Percentiles rank a stretch among this genome's conserved stretches.
Evolutionary conservation across 2,888 invertebrate genomes (phyloP).

Genomic region (Thecophora atra): DNA sequence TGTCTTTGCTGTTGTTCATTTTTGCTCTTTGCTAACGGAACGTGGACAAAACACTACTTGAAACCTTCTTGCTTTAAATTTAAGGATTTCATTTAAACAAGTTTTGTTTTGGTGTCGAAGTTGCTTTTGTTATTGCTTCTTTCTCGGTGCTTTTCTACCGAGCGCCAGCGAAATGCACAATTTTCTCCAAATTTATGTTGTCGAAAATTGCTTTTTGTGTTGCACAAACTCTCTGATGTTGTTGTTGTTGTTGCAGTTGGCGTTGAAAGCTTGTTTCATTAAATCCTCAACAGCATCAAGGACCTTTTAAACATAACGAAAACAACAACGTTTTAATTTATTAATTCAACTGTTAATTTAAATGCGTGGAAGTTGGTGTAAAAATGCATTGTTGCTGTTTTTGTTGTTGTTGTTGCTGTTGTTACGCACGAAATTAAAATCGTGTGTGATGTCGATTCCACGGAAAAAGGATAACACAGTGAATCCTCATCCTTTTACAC

Average conservation of each 20-base stretch:
- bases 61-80: too few relatives aligned
- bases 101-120: not conserved
- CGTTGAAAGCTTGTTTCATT: conserved; percentile 11
- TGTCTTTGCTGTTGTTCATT: too few relatives aligned
- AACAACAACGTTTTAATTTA: conserved; percentile 32
- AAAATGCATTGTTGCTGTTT: not conserved
- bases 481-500: not conserved
- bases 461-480: not conserved
- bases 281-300: conserved; percentile 7
- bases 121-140: conserved; percentile 8
- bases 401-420: not conserved
- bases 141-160: too few relatives aligned
- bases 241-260: not conserved
- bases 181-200: conserved; percentile 24
- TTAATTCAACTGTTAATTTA: conserved; percentile 34
- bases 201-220: conserved; percentile 22
- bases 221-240: not conserved
- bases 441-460: not conserved
- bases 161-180: conserved; percentile 18
- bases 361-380: conserved; percentile 13
- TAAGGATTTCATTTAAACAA: not conserved
- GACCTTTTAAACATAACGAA: not conserved
- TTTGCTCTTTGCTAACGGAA: too few relatives aligned
- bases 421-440: not conserved
- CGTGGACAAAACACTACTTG: too few relatives aligned